A percentile compares a stretch with the other conserved stretches of the same genome.
These are phyloP conservation scores for Orussus abietinus DNA, from an alignment of 1,140 invertebrate genomes.

Conservation along the genomic window DNA sequence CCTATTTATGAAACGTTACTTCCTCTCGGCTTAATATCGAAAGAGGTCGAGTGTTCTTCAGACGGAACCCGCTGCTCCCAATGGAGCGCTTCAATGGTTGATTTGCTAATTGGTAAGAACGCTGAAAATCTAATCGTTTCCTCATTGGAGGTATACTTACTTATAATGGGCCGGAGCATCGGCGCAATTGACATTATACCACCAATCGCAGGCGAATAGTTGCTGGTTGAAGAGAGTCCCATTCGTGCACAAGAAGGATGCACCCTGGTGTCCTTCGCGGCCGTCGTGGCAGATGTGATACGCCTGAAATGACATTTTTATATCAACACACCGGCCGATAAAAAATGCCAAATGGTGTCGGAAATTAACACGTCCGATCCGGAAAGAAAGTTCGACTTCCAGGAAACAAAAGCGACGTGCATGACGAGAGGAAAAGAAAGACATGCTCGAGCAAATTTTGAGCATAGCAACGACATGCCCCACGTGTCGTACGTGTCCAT, in stretches of 20 bases:
- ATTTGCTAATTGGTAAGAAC: not conserved
- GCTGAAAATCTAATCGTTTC: too few relatives aligned
- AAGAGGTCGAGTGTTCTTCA: not conserved
- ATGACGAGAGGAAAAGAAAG: constrained; percentile 15
- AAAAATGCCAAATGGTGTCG: constrained; percentile 6
- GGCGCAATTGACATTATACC: constrained; percentile 84
- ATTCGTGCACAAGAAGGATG: constrained; percentile 80
- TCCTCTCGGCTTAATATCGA: not conserved
- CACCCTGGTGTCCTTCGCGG: constrained; percentile 74
- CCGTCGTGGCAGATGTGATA: constrained; percentile 83
- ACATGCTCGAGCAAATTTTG: not conserved
- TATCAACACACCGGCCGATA: not conserved
- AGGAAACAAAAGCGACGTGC: constrained; percentile 24
- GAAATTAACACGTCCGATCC: constrained; percentile 12
- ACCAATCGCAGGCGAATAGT: constrained; percentile 87
- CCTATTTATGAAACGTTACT: too few relatives aligned
- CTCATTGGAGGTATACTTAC: constrained; percentile 48
- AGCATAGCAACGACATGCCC: constrained; percentile 9
- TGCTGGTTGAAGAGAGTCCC: constrained; percentile 85
- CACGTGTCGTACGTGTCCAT: constrained; percentile 3
- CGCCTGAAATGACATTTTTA: constrained; percentile 55
- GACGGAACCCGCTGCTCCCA: not conserved
- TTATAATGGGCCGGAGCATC: constrained; percentile 64
- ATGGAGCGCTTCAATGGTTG: not conserved
- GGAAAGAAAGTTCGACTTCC: constrained; percentile 27